Conservation (phyloP, 2,797 vertebrate genomes). For the Sebastes cheni region DNA sequence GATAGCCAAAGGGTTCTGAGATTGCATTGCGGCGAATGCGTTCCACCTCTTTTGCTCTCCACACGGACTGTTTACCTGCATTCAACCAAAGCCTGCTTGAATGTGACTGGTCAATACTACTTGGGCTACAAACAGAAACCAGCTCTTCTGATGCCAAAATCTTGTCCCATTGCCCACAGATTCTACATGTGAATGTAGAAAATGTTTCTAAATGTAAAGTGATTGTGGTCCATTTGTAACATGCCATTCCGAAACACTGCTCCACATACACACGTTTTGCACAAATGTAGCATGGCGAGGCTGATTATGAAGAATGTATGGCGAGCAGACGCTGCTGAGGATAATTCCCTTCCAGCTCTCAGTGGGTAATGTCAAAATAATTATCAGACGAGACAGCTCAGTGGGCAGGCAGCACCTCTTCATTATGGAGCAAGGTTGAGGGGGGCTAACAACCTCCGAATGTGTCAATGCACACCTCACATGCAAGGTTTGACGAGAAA, state of each 20-base stretch:
- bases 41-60: too few relatives aligned
- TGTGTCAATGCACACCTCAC: background rate
- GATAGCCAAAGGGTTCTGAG: too few relatives aligned
- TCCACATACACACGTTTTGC: background rate
- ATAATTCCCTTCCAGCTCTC: constrained; percentile 75
- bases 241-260: background rate
- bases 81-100: too few relatives aligned
- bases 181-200: too few relatives aligned
- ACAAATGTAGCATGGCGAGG: constrained; percentile 33
- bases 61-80: too few relatives aligned
- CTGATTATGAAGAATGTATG: constrained; percentile 74
- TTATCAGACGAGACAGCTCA: constrained; percentile 79
- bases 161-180: too few relatives aligned
- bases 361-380: constrained; percentile 81
- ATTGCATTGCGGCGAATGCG: too few relatives aligned
- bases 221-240: background rate
- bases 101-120: too few relatives aligned
- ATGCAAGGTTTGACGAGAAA: background rate
- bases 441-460: constrained; percentile 51
- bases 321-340: constrained; percentile 67
- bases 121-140: too few relatives aligned
- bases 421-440: constrained; percentile 60
- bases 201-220: background rate
- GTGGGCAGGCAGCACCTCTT: constrained; percentile 77
- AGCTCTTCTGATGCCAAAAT: too few relatives aligned